Base-by-base conservation (phyloP, 2,797 vertebrate species). In the Ptychobarbus kaznakovi region DNA sequence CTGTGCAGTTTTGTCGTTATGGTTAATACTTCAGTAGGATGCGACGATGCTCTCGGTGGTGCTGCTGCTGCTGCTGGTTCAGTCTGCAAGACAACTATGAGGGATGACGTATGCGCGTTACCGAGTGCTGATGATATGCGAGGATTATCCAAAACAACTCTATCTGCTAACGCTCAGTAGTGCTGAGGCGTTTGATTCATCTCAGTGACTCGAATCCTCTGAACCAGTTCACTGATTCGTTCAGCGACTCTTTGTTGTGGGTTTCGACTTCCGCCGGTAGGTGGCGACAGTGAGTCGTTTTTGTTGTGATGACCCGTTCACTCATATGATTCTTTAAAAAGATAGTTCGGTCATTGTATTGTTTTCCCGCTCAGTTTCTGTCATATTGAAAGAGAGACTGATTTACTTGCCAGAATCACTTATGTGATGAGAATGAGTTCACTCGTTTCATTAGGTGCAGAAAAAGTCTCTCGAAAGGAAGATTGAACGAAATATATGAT, bases 11-110 rank as follows among this genome's bases (percentile, higher is more conserved):
- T 15, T 40, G 46, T 69, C 84, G 80, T 32, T 58, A 32, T 11
- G 61, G 46, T 51, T 61, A 51, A 70, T 1, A 80, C 58, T 79
- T 74, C 35, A 81, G 63, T 51, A 2, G 66, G 80, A 80, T 76
- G 42, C 38, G 69, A 80, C 77, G 40, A 68, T 65, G 87, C 70
- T 81, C 40, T 73, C 85, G 53, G 70, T 20, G 25, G 70, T 20
- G 61, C 25, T 63, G 75, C 66, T 66, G 80, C 66, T 66, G 13
- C 79, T 58, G 87, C 58, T 66, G 42, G 1, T 12, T 80, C 58
- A 25, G 44, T 61, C 32, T 58, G 68, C 49, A 82, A 20, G 68
- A 56, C 38, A 61, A 56, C 32, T 32, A 32, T 2, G 49, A 72
- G 66, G 15, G 79, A 69, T 81, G 65, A 69, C 53, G 68, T 58